phyloP scores from a whole-genome alignment of 2,113 vertebrate species.

The Elachura formosa region DNA sequence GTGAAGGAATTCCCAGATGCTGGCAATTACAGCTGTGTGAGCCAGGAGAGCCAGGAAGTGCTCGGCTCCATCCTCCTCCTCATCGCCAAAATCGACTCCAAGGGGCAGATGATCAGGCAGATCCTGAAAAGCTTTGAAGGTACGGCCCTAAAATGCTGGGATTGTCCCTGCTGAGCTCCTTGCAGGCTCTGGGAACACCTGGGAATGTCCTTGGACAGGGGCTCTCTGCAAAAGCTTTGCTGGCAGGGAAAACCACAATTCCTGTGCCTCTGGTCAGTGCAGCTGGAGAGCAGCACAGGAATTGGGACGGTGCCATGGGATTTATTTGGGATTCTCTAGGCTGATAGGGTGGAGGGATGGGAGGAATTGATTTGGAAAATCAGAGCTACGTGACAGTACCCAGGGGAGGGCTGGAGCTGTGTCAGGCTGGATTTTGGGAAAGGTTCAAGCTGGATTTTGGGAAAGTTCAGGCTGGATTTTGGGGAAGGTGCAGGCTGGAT shows the following conservation, averaged over 20 bases:
- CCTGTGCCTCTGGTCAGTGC: background rate
- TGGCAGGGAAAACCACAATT: background rate
- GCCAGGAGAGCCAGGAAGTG: background rate
- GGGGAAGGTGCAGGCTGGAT: fast-evolving
- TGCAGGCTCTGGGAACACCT: background rate
- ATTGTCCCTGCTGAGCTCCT: background rate
- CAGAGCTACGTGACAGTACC: fast-evolving
- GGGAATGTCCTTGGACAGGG: background rate
- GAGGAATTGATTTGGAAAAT: background rate
- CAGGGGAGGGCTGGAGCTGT: background rate
- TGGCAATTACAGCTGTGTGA: constrained; percentile 67
- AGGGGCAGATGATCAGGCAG: background rate
- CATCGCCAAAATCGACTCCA: constrained; percentile 55
- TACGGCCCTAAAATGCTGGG: background rate
- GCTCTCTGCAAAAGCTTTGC: background rate
- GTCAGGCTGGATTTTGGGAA: background rate
- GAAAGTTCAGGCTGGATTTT: fast-evolving
- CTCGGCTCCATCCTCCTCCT: constrained; percentile 45
- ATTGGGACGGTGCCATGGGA: background rate
- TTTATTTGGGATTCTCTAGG: background rate
- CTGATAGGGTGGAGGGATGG: background rate
- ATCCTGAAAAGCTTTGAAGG: constrained; percentile 37
- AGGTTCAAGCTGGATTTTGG: too few relatives aligned
- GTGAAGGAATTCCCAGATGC: constrained; percentile 68
- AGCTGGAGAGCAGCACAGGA: background rate